Percentiles rank a stretch among this genome's conserved stretches.
phyloP scores from a whole-genome alignment of 2,797 vertebrate species.

The Odontamblyopus lacepedii region DNA sequence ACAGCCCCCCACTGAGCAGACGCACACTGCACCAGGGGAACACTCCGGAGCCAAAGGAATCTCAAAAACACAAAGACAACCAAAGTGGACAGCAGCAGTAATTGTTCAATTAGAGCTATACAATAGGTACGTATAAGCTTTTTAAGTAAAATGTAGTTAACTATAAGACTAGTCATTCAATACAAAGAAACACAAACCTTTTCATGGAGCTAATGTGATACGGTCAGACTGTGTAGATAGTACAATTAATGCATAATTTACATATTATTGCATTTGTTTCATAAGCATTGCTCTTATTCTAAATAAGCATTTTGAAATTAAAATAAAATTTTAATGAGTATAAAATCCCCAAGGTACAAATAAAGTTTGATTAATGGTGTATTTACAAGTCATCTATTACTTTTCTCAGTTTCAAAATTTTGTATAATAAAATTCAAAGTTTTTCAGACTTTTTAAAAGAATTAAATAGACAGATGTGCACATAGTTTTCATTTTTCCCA shows the following conservation, averaged over 20 bases:
- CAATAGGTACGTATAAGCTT: no score
- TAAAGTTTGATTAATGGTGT: background rate
- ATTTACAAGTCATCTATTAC: background rate
- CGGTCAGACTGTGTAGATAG: no score
- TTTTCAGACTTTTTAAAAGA: conserved; percentile 2
- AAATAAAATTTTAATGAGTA: background rate
- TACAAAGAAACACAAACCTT: no score
- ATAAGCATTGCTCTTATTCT: background rate
- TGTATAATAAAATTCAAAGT: conserved; percentile 2
- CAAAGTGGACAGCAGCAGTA: conserved; percentile 18
- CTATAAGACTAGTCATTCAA: no score
- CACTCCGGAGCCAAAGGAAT: conserved; percentile 1
- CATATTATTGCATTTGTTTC: no score
- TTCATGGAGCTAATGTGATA: no score
- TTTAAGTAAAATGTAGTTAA: no score
- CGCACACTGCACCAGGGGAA: conserved; percentile 25
- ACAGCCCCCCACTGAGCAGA: conserved; percentile 38
- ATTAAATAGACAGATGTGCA: conserved; percentile 4
- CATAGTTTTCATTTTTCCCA: conserved; percentile 14
- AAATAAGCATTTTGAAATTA: background rate
- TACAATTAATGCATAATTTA: no score
- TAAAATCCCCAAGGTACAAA: background rate
- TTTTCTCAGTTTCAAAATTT: background rate
- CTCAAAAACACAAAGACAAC: conserved; percentile 11
- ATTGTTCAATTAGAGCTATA: conserved; percentile 13